Evolutionary conservation across 2,888 invertebrate genomes (phyloP).

Genomic region (Lathronympha strigana): DNA sequence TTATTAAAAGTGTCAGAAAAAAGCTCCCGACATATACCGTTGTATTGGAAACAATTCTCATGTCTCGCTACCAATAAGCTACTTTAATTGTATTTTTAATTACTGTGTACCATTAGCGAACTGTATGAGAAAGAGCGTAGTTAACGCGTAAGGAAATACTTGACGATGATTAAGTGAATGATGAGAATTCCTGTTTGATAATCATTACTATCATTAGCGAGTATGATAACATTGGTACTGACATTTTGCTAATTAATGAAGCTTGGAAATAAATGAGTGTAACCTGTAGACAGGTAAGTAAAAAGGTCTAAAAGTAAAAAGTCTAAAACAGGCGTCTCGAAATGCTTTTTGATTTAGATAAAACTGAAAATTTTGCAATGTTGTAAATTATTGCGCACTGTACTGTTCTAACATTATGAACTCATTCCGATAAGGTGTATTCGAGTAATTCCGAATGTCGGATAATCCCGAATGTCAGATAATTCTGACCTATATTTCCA

Average conservation of each 20-base stretch:
- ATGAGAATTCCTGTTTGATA: conserved; percentile 23
- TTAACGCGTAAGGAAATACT: conserved; percentile 25
- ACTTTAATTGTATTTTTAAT: conserved; percentile 41
- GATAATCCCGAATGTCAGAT: no score
- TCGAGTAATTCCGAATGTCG: no score
- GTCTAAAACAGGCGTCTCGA: background rate
- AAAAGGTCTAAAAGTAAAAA: background rate
- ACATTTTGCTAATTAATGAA: background rate
- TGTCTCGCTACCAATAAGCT: conserved; percentile 30
- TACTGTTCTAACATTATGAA: no score
- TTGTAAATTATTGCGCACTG: no score
- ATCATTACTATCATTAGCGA: background rate
- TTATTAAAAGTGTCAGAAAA: conserved; percentile 25
- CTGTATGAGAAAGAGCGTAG: conserved; percentile 34
- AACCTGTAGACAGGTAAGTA: background rate
- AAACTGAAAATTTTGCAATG: no score
- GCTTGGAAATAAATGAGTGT: background rate
- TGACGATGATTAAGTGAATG: conserved; percentile 14
- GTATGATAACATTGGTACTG: background rate
- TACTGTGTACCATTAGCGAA: conserved; percentile 34
- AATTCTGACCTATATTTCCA: no score
- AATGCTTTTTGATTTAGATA: no score
- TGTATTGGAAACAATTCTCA: conserved; percentile 35
- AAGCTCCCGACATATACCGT: conserved; percentile 13
- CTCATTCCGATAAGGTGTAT: no score